Base-by-base conservation (phyloP, 1,140 invertebrate genomes). In the Aphelenchoides fujianensis region DNA sequence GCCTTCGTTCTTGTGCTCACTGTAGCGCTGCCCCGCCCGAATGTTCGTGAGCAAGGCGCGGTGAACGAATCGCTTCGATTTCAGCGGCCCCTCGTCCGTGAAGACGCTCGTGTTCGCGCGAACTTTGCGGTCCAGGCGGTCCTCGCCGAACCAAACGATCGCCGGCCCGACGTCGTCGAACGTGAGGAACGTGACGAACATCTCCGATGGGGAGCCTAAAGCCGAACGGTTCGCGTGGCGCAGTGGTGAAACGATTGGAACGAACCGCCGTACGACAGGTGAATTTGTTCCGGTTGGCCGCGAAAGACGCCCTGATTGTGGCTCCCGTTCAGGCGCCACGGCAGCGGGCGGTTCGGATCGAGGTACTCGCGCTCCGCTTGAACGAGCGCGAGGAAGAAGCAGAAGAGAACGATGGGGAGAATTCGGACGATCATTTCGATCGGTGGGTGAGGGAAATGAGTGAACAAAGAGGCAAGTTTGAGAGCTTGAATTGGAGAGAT, bases 131-230 rank as follows among this genome's bases (percentile, higher is more conserved):
- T 53, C n/a, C 28, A 69, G 36, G 7, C 31, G 32, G 5, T 28
- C 53, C n/a, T 36, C 61, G 23, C 67, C 67, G 37, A 57, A 69
- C 1, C 61, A 52, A 34, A 71, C 34, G n/a, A 34, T 32, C 3
- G 66, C 35, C n/a, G 70, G 48, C 27, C 52, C 27, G 7, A 76
- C 74, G 59, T 78, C 76, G 48, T 80, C 73, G 53, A 78, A 78
- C n/a, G 76, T 80, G 27, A 78, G 28, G 72, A 72, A 78, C 9
- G 76, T 78, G 3, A 78, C 74, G 52, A 68, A 67, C 57, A 77
- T 19, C 32, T 54, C 41, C 16, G 32, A 35, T 0, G 68, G 64
- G 36, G 72, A 61, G 23, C 74, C 73, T 74, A 31, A 72, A 71
- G 2, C 9, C 63, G 1, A 9, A 9, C 9, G 16, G 64, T 59